Evolutionary conservation across 2,888 invertebrate genomes (phyloP), one percentile per base, ranked within the genome.

Genomic region (Himalopsyche japonica): DNA sequence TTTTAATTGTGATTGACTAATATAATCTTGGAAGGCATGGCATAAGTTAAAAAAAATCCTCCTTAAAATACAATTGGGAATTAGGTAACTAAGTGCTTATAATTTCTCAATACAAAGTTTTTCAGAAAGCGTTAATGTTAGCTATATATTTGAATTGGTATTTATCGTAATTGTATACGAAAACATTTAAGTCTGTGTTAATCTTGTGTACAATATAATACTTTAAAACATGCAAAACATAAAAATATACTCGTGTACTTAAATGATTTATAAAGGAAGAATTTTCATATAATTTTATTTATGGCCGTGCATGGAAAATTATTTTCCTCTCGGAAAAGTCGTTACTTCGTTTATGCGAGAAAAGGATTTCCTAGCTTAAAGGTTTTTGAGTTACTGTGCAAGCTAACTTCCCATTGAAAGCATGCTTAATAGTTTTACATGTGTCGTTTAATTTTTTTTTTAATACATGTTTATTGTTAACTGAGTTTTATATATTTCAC

Each of bases 271-370:
- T 57, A n/a, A 24, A 57, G 57, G 79, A 57, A 82, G 83, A 84
- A 84, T 84, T 86, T 86, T 86, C 86, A 85, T 86, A 81, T 86
- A 84, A 86, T 86, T 86, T 86, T 86, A 86, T 86, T 84, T 86
- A 86, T 83, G 83, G 47, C 83, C 83, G 81, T 77, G 84, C 84
- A 84, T 82, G 81, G 86, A 84, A 81, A 86, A 86, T 86, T 84
- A 86, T 86, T 86, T 83, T 82, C 47, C 82, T 70, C 81, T 57
- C 57, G 57, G 20, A 57, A 57, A 57, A 57, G 57, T 24, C 57
- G 80, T 57, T 57, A 57, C 20, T 48, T 20, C 27, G 79, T 79
- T 79, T 79, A 57, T 57, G 57, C 24, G 57, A 24, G 57, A 24
- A 57, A 57, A 57, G 57, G 57, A 57, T 57, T 57, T 57, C 20